Conservation (phyloP, 1,140 invertebrate genomes). For the Apolygus lucorum region DNA sequence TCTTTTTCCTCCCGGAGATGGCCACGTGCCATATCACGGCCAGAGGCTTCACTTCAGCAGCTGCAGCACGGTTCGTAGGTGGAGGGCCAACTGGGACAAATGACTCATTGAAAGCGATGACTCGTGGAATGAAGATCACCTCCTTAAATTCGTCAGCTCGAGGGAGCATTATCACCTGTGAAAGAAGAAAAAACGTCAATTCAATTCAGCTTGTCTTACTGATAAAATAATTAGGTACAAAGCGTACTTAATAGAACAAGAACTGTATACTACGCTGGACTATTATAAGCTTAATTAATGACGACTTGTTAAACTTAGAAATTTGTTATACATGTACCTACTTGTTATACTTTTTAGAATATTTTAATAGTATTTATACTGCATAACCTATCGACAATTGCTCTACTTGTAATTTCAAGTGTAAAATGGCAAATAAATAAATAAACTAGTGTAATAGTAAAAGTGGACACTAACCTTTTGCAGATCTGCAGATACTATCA, state of each 20-base stretch:
- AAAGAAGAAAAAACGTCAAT: background rate
- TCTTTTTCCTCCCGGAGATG: slow-evolving; percentile 32
- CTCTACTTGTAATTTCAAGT: background rate
- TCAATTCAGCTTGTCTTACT: too few relatives aligned
- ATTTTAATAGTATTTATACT: background rate
- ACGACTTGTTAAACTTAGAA: too few relatives aligned
- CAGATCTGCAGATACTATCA: slow-evolving; percentile 28
- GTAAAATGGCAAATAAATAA: too few relatives aligned
- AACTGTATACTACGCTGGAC: too few relatives aligned
- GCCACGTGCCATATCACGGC: slow-evolving; percentile 22
- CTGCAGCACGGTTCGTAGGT: background rate
- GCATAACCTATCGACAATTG: background rate
- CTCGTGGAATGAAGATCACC: slow-evolving; percentile 24
- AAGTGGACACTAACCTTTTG: slow-evolving; percentile 29
- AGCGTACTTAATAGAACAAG: too few relatives aligned
- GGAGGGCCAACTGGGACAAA: slow-evolving; percentile 19
- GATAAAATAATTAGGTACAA: too few relatives aligned
- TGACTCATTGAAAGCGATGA: slow-evolving; percentile 17
- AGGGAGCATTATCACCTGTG: slow-evolving; percentile 25
- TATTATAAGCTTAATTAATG: too few relatives aligned
- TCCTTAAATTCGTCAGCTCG: slow-evolving; percentile 29
- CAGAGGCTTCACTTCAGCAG: slow-evolving; percentile 4
- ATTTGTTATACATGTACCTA: too few relatives aligned
- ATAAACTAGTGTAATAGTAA: too few relatives aligned
- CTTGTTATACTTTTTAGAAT: too few relatives aligned